These are phyloP conservation scores for Cheilosia vernalis DNA, from an alignment of 2,888 invertebrate genomes.

Conservation along the genomic window DNA sequence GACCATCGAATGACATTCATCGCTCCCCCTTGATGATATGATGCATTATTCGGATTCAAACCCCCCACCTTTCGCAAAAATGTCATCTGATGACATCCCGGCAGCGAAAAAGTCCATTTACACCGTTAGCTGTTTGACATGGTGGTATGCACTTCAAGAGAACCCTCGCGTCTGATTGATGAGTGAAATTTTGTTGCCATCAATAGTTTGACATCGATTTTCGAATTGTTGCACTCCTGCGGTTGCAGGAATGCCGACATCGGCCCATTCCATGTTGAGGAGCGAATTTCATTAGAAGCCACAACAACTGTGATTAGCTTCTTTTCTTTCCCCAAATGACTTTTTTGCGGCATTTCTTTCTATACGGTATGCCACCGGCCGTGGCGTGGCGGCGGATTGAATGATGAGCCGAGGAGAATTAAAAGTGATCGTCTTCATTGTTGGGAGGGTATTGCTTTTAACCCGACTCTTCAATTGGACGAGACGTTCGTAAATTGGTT, in stretches of 20 bases:
- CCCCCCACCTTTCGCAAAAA: slow-evolving; percentile 6
- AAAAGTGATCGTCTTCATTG: slow-evolving; percentile 65
- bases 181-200: slow-evolving; percentile 56
- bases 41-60: slow-evolving; percentile 25
- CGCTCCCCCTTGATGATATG: slow-evolving; percentile 32
- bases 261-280: slow-evolving; percentile 17
- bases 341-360: slow-evolving; percentile 20
- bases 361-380: slow-evolving; percentile 27
- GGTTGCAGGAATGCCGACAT: slow-evolving; percentile 36
- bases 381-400: slow-evolving; percentile 26
- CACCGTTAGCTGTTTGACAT: slow-evolving; percentile 44
- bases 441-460: slow-evolving; percentile 26
- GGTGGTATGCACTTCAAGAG: slow-evolving; percentile 21
- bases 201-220: slow-evolving; percentile 55
- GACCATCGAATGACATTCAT: slow-evolving; percentile 22
- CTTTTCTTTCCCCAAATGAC: slow-evolving; percentile 52
- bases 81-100: slow-evolving; percentile 13
- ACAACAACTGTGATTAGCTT: slow-evolving; percentile 49
- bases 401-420: slow-evolving; percentile 66
- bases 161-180: slow-evolving; percentile 50
- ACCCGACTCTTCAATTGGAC: background rate
- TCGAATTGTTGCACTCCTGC: slow-evolving; percentile 56
- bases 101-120: slow-evolving; percentile 18
- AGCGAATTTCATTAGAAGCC: slow-evolving; percentile 50
- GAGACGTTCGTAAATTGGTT: slow-evolving; percentile 51